Evolutionary conservation across 2,888 invertebrate species (phyloP), one percentile per base, ranked within the genome.

Genomic region (Caenorhabditis sinica): DNA sequence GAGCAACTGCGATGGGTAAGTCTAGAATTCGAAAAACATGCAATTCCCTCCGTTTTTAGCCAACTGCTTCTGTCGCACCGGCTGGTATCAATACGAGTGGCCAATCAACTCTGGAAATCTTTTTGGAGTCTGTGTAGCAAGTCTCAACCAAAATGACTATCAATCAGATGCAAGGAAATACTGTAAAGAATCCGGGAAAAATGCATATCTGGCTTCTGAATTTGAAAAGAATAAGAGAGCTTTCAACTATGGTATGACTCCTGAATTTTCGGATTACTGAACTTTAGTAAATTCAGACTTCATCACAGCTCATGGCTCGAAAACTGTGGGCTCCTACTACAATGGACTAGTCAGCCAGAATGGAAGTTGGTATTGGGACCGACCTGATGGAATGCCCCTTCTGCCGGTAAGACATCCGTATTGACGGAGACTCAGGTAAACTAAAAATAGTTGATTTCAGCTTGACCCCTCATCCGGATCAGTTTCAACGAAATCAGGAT

Each of bases 331-430:
- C 8, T 65, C 58, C 3, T 75, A 66, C n/a, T 66, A 58, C 49
- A 75, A 66, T 30, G 75, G 75, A 33, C 17, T 75, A n/a, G 13
- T 51, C 20, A 65, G 28, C 56, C 33, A 45, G 33, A 75, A 75
- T 45, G 75, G 75, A 40, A 66, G 23, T 15, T 75, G 75, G 75
- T 63, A 33, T 40, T 75, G 75, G 75, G 66, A 75, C 30, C 75
- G 58, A n/a, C 75, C 75, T 0, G 43, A 66, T 25, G 66, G 66
- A 2, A 17, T 30, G 28, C 58, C 66, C 2, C n/a, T 66, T 25
- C 66, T 75, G 6, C 75, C 75, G 33, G 75, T 75, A 30, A 25
- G 65, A 43, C 20, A 30, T 40, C 20, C 17, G 23, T 15, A 43
- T 63, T 40, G 1, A 3, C 28, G 33, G 56, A 33, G 17, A 33